Base-by-base conservation (phyloP, 2,888 invertebrate species). In the Hylaea fasciaria region DNA sequence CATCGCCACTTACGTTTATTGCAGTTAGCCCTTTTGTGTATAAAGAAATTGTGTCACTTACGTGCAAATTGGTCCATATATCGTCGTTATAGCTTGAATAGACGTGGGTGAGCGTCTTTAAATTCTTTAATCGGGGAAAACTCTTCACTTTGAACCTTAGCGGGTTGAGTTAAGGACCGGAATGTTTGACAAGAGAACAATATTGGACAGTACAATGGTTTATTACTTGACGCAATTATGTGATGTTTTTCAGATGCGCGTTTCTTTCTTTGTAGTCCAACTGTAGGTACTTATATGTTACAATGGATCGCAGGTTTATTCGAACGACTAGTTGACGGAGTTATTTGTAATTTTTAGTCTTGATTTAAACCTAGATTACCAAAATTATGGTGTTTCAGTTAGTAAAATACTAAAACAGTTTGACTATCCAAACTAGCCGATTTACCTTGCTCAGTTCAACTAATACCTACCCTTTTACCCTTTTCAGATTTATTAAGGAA, bases 1-100 rank as follows among this genome's bases (percentile, higher is more conserved):
- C 79, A 74, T 72, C 69, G 76, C 77, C 83, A 85, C 87, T 89
- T 88, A 86, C 78, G 72, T 84, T 83, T 85, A 86, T 85, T 87
- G 77, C 46, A 55, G 54, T 55, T 76, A 73, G 69, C 74, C 78
- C 80, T 79, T 81, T 79, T 78, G 78, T 78, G 61, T 53, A 69
- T 71, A 74, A 68, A 75, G 72, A 72, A 73, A 80, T 78, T 81
- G 77, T 81, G 74, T 75, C 78, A 75, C 78, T 82, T 76, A 81
- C 77, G 78, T 79, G 83, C 81, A 81, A 86, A 85, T 85, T 85
- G 83, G 80, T 75, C 77, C 70, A 81, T 83, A 83, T 77, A 81
- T 81, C 72, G 80, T 81, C 72, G 77, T 81, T 82, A 81, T 77
- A 70, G 70, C 65, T 69, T 65, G 57, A 64, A 62, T 65, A 55